Evolutionary conservation across 2,888 invertebrate genomes (phyloP).

Genomic region (Acleris cristana): DNA sequence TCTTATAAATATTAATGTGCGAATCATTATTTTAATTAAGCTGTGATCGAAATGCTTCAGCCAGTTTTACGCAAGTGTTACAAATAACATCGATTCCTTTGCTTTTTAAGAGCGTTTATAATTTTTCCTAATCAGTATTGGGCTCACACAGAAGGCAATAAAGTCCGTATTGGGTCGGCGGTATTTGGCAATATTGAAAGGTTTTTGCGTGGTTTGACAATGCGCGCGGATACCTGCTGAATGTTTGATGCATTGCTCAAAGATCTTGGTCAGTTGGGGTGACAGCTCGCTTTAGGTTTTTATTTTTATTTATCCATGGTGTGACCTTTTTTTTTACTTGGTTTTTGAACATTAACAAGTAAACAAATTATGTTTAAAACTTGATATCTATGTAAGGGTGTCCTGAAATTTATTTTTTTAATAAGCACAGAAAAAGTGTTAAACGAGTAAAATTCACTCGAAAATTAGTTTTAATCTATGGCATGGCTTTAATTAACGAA

Average conservation of each 20-base stretch:
- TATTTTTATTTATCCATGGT: too few relatives aligned
- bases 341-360: too few relatives aligned
- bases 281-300: neutral
- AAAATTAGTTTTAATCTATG: too few relatives aligned
- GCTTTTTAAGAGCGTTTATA: slow-evolving; percentile 9
- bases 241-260: slow-evolving; percentile 26
- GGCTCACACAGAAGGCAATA: slow-evolving; percentile 24
- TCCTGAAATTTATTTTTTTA: too few relatives aligned
- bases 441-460: too few relatives aligned
- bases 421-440: too few relatives aligned
- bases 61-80: slow-evolving; percentile 20
- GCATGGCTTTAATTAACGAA: too few relatives aligned
- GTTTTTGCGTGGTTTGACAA: slow-evolving; percentile 32
- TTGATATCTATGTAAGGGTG: too few relatives aligned
- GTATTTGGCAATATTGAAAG: slow-evolving; percentile 21
- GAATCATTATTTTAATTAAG: slow-evolving; percentile 32
- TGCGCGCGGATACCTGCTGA: slow-evolving; percentile 19
- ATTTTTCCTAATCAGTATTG: slow-evolving; percentile 27
- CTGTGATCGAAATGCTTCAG: slow-evolving; percentile 27
- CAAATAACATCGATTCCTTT: slow-evolving; percentile 22
- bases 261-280: slow-evolving; percentile 20
- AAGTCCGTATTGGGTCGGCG: slow-evolving; percentile 23
- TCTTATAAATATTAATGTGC: slow-evolving; percentile 23
- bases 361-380: too few relatives aligned
- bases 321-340: too few relatives aligned